A percentile compares a stretch with the other conserved stretches of the same genome.
Evolutionary conservation across 2,797 vertebrate genomes (phyloP).

Genomic region (Ptychobarbus kaznakovi): DNA sequence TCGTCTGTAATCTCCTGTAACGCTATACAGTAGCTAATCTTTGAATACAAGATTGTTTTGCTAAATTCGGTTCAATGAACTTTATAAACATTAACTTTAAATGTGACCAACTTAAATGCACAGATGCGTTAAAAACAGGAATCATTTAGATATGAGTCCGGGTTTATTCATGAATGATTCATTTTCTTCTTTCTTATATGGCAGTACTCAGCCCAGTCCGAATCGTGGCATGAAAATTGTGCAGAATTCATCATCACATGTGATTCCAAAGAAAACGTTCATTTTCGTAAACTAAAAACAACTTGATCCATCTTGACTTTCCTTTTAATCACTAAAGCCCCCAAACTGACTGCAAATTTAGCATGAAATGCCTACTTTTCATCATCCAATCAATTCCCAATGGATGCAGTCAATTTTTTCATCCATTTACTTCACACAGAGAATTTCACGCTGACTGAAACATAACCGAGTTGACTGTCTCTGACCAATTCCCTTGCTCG

Average conservation of each 20-base stretch:
- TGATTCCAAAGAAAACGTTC: background rate
- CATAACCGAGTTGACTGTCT: background rate
- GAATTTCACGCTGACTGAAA: background rate
- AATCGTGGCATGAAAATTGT: background rate
- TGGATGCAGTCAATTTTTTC: background rate
- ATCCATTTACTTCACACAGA: background rate
- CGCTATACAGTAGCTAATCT: constrained; percentile 47
- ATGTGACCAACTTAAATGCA: background rate
- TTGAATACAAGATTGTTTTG: constrained; percentile 8
- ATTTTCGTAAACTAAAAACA: too few species aligned
- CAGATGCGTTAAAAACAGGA: background rate
- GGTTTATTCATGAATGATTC: background rate
- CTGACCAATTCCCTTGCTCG: too few species aligned
- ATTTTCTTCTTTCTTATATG: background rate
- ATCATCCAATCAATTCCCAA: background rate
- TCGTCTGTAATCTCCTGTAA: constrained; percentile 43
- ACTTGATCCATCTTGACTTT: background rate
- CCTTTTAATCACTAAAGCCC: background rate
- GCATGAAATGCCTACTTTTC: background rate
- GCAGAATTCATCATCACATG: background rate
- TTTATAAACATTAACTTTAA: background rate
- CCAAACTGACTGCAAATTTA: background rate
- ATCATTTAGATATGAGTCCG: background rate
- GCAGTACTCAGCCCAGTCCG: background rate
- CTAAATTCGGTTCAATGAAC: constrained; percentile 20